Conservation (phyloP, 2,888 invertebrate species). For the Brachyptera putata region DNA sequence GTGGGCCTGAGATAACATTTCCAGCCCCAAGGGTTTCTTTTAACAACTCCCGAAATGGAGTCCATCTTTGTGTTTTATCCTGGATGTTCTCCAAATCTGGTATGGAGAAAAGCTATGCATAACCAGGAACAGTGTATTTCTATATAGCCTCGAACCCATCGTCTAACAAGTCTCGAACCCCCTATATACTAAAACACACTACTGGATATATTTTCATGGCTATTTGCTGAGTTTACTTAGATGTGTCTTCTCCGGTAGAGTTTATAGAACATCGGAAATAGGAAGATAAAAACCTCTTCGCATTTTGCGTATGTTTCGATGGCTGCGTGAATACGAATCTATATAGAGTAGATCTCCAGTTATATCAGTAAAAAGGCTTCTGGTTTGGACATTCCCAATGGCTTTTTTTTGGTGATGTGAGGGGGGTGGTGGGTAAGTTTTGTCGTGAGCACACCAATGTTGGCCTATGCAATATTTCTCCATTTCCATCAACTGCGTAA, state of each 20-base stretch:
- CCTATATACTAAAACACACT: too few species aligned
- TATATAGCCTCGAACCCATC: neutral
- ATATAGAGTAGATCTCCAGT: too few species aligned
- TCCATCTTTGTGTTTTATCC: constrained; percentile 20
- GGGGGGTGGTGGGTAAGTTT: too few species aligned
- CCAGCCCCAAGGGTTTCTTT: constrained; percentile 17
- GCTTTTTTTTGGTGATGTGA: constrained; percentile 16
- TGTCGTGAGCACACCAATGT: constrained; percentile 9
- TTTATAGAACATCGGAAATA: neutral
- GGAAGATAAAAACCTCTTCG: neutral
- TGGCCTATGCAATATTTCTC: constrained; percentile 22
- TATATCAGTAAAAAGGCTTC: constrained; percentile 12
- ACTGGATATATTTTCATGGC: neutral
- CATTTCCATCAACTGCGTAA: constrained; percentile 19
- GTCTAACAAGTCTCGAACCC: constrained; percentile 1
- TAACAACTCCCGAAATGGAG: constrained; percentile 7
- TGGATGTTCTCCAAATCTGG: constrained; percentile 20
- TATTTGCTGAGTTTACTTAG: neutral
- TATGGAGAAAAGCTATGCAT: constrained; percentile 14
- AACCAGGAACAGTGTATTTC: neutral
- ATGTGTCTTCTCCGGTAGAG: neutral
- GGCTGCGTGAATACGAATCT: neutral
- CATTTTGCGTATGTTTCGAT: constrained; percentile 18
- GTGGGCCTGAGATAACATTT: constrained; percentile 21
- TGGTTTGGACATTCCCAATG: constrained; percentile 19